These are phyloP conservation scores for Sebastes steindachneri DNA, from an alignment of 2,797 vertebrate species.

Conservation along the genomic window DNA sequence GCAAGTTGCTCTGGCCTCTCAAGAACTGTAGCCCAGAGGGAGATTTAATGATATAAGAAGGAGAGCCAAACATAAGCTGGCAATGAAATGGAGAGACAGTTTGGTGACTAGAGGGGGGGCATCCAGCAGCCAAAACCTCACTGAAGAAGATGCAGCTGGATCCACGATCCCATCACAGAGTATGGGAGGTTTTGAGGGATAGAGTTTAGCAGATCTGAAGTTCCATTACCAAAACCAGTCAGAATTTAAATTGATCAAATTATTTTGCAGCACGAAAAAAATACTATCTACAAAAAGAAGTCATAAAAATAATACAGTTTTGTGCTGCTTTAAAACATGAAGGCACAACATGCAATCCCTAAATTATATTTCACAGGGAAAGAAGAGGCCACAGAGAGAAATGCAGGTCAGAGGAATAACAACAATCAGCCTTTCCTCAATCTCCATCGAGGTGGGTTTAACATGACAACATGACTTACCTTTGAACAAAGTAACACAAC, in stretches of 20 bases:
- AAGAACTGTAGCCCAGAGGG: not conserved
- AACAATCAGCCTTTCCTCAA: not conserved
- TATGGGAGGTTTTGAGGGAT: not conserved
- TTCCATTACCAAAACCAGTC: not conserved
- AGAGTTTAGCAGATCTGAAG: not conserved
- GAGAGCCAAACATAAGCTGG: slow-evolving; percentile 34
- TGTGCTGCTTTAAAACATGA: not conserved
- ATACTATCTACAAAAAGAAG: not conserved
- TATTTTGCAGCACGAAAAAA: not conserved
- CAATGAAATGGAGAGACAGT: slow-evolving; percentile 23
- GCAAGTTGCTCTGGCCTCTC: slow-evolving; percentile 7
- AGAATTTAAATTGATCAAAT: not conserved
- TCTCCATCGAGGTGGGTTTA: not conserved
- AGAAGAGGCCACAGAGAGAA: not conserved
- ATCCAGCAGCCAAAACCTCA: slow-evolving; percentile 18
- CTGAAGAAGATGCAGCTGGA: slow-evolving; percentile 34
- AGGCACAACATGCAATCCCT: not conserved
- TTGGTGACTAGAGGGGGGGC: not conserved
- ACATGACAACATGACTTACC: not conserved
- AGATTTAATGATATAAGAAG: slow-evolving; percentile 21
- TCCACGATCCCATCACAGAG: not conserved
- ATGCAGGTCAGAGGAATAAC: not conserved
- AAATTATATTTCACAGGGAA: not conserved
- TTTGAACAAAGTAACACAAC: not conserved
- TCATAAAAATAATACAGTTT: not conserved